Evolutionary conservation across 1,140 invertebrate species (phyloP), one percentile per base, ranked within the genome.

Genomic region (Zaprionus lachaisei): DNA sequence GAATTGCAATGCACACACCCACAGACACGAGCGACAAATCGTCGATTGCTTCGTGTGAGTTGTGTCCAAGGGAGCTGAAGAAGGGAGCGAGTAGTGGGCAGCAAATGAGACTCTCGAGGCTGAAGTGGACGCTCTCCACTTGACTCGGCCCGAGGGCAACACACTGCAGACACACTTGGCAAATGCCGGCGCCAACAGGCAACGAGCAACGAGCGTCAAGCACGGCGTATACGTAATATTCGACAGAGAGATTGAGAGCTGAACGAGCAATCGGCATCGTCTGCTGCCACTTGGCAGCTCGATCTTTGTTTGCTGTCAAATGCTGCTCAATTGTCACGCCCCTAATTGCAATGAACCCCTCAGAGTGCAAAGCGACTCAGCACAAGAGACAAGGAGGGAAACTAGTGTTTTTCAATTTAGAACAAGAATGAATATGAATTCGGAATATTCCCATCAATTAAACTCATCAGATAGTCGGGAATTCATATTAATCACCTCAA

Each of bases 201-300:
- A 28, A 41, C 15, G 22, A 47, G 70, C 63, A 68, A 38, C 58
- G 56, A 57, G 41, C 63, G 15, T 63, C 44, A 37, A 51, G 5
- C 81, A 55, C 72, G 81, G 81, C 81, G 81, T 85, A 79, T 84
- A 71, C 71, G 72, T 86, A 67, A 85, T 86, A 85, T 84, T 79
- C 64, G 51, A 67, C 55, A 37, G n/a, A 20, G 6, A 44, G 15
- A n/a, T n/a, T 7, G 41, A 44, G 4, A 17, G 37, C 20, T 26
- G 38, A 47, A 47, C 24, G 38, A 15, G 22, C 60, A 47, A 26
- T 31, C 26, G 41, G 47, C 47, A 64, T 31, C 20, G 41, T 31
- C 24, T 28, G 24, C 22, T 24, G 41, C 57, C 49, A 74, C 73
- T 81, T 81, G 68, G 58, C 79, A 51, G 54, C 31, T 31, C 61